Percentiles rank a stretch among this genome's conserved stretches.
Conservation (phyloP, 2,113 vertebrate species). For the Pteruthius melanotis region DNA sequence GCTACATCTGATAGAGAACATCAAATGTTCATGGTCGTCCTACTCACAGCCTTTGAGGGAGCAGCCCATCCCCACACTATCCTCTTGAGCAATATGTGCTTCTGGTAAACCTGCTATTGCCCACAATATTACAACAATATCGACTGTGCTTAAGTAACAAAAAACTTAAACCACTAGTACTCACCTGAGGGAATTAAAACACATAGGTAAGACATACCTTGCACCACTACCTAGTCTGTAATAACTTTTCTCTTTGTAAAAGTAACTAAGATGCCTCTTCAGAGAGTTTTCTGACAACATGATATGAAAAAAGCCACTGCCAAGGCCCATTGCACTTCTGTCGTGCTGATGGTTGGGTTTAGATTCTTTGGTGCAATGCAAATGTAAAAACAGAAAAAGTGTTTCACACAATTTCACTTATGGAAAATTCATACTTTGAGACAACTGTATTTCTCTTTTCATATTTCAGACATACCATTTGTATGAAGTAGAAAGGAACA, state of each 20-base stretch:
- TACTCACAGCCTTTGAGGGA: not conserved
- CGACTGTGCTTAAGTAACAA: not conserved
- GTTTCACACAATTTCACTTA: not conserved
- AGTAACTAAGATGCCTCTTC: not conserved
- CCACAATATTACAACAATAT: not conserved
- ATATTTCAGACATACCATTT: not conserved
- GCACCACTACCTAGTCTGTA: not conserved
- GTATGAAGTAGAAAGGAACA: not conserved
- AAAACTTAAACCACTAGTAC: not conserved
- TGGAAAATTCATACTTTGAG: not conserved
- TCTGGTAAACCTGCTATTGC: not conserved
- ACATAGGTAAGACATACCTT: not conserved
- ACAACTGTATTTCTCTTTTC: not conserved
- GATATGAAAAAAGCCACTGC: not conserved
- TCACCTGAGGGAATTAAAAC: not conserved
- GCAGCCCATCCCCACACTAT: not conserved
- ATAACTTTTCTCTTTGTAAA: not conserved
- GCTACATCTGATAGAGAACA: not conserved
- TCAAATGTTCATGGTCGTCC: not conserved
- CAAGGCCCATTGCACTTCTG: fast-evolving
- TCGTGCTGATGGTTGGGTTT: not conserved
- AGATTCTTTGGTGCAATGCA: not conserved
- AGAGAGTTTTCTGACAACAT: not conserved
- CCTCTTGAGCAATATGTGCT: not conserved
- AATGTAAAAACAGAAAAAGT: not conserved